phyloP scores from a whole-genome alignment of 2,888 invertebrate genomes.

The Cheilosia vernalis region DNA sequence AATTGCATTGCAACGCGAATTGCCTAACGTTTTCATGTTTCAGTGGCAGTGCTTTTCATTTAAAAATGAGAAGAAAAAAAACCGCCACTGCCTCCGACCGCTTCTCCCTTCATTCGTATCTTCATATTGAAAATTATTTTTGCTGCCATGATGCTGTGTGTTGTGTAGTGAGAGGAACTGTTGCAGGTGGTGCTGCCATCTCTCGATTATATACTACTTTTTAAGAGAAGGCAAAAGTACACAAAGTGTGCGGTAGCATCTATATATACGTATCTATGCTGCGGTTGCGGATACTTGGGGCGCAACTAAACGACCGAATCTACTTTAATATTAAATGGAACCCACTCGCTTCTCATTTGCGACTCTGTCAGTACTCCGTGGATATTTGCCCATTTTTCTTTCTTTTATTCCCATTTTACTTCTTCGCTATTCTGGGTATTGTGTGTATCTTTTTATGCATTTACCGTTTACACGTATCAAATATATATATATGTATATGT shows the following conservation, averaged over 20 bases:
- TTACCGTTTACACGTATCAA: constrained; percentile 63
- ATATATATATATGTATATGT: constrained; percentile 9
- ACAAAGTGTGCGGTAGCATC: constrained; percentile 51
- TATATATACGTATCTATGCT: constrained; percentile 46
- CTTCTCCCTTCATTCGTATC: constrained; percentile 41
- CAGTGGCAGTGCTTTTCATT: constrained; percentile 60
- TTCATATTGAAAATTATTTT: constrained; percentile 71
- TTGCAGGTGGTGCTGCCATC: constrained; percentile 74
- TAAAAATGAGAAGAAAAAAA: constrained; percentile 22
- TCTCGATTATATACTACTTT: constrained; percentile 66
- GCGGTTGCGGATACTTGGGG: constrained; percentile 68
- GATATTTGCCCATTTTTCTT: constrained; percentile 45
- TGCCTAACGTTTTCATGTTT: constrained; percentile 59
- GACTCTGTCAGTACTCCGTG: constrained; percentile 52
- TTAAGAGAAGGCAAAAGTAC: constrained; percentile 64
- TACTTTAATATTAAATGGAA: constrained; percentile 73
- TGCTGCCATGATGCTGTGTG: constrained; percentile 59
- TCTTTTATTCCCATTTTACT: constrained; percentile 30
- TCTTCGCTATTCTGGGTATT: constrained; percentile 44
- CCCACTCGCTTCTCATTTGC: constrained; percentile 72
- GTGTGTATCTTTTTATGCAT: constrained; percentile 62
- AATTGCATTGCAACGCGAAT: constrained; percentile 54
- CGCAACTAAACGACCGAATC: constrained; percentile 70
- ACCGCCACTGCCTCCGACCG: not conserved
- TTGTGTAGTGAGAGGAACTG: constrained; percentile 61